Percentiles rank a stretch among this genome's conserved stretches.
phyloP scores from a whole-genome alignment of 2,797 vertebrate species.

The Schizothorax lantsangensis region DNA sequence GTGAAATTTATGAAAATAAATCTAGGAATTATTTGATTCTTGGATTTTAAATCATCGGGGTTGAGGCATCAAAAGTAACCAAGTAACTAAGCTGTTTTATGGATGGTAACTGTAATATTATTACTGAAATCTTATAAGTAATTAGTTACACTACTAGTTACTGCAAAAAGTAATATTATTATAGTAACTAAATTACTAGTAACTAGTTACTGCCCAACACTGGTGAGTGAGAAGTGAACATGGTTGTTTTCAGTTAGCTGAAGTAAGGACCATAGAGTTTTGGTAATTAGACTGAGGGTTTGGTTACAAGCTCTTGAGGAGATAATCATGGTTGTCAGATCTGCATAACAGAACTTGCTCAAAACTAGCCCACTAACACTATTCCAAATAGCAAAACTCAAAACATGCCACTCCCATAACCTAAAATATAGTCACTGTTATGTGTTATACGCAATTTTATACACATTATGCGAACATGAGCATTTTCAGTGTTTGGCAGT shows the following conservation, averaged over 20 bases:
- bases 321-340: background rate
- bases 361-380: background rate
- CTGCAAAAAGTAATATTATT: no score
- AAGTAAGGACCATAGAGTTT: background rate
- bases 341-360: background rate
- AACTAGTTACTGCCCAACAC: no score
- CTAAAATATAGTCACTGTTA: background rate
- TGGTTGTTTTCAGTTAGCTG: background rate
- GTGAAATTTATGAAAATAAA: no score
- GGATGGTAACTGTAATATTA: no score
- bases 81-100: no score
- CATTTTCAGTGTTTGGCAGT: background rate
- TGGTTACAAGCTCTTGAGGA: background rate
- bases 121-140: no score
- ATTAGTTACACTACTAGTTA: no score
- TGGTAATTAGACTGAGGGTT: background rate
- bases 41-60: no score
- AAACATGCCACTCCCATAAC: background rate
- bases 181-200: no score
- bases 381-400: background rate
- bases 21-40: no score
- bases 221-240: background rate
- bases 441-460: background rate
- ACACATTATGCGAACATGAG: background rate
- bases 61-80: no score